Evolutionary conservation across 2,797 vertebrate species (phyloP), one percentile per base, ranked within the genome.

Genomic region (Cossypha heuglini): DNA sequence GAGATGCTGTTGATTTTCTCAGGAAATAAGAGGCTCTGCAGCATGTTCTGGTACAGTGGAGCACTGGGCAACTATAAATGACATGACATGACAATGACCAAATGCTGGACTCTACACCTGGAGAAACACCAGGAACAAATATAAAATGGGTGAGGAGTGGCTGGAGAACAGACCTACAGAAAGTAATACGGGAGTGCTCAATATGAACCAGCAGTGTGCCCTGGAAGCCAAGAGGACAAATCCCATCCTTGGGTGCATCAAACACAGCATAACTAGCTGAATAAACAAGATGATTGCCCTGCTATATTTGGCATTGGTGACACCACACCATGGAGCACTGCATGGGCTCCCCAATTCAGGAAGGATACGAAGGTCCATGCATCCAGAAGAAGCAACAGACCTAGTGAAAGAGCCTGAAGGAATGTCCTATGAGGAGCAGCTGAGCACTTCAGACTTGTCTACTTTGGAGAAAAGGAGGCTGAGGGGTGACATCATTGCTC

Each of bases 281-380:
- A 33, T n/a, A 61, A 54, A 52, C 9, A 4, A 4, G 5, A 6
- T 26, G 29, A 61, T 35, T 22, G 9, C 6, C 25, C 4, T 0
- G 0, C 21, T 48, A 13, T 10, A 14, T 37, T 48, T 46, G 20
- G 26, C 18, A 28, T 3, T 28, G 15, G 7, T 26, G 21, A 35
- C 33, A 35, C 33, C 33, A 35, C 33, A 35, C 33, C 33, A 35
- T 35, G 21, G 33, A 35, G 12, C 31, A 8, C 14, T 52, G 20
- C 0, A 1, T 12, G 16, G 11, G 9, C 5, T 6, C 3, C 25
- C 33, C 8, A 67, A 6, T 37, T 54, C 35, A 61, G 35, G 40
- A 46, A 46, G 15, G 2, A 14, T 35, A 31, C 14, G 22, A 61
- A 31, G 40, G 35, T 31, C 21, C 21, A 16, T 48, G 33, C 12